phyloP scores from a whole-genome alignment of 2,113 vertebrate species.

The Python bivittatus region DNA sequence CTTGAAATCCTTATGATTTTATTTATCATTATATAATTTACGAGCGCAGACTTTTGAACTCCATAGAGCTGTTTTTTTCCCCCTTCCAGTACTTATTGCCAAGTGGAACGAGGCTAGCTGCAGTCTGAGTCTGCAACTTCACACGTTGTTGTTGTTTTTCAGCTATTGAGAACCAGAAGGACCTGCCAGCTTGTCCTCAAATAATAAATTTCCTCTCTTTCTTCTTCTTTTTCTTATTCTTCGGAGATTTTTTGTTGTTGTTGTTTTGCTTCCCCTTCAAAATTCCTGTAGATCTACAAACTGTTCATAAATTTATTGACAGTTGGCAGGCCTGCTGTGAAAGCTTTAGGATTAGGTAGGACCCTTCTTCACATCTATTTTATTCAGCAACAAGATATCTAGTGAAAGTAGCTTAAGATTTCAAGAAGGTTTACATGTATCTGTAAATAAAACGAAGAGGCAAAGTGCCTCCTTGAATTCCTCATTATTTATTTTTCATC shows the following conservation, averaged over 20 bases:
- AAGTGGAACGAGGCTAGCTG: constrained; percentile 52
- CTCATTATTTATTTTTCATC: background rate
- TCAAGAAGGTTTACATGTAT: constrained; percentile 46
- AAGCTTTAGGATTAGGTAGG: constrained; percentile 40
- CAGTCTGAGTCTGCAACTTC: constrained; percentile 43
- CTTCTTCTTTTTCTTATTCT: background rate
- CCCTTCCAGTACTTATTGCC: background rate
- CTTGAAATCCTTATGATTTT: background rate
- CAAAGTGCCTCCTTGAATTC: background rate
- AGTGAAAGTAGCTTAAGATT: constrained; percentile 48
- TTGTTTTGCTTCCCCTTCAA: constrained; percentile 13
- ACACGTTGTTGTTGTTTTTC: constrained; percentile 1
- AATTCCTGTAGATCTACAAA: constrained; percentile 67
- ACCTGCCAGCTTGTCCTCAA: constrained; percentile 66
- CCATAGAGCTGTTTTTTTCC: background rate
- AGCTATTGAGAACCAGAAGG: constrained; percentile 55
- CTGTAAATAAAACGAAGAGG: constrained; percentile 49
- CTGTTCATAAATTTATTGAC: constrained; percentile 63
- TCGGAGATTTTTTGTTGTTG: background rate
- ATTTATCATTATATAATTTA: background rate
- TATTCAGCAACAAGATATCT: constrained; percentile 36
- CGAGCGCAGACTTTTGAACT: background rate
- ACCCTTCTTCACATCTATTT: constrained; percentile 56
- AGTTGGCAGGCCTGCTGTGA: constrained; percentile 62
- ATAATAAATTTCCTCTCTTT: constrained; percentile 50